phyloP scores from a whole-genome alignment of 2,113 vertebrate genomes.

The Centrocercus urophasianus region DNA sequence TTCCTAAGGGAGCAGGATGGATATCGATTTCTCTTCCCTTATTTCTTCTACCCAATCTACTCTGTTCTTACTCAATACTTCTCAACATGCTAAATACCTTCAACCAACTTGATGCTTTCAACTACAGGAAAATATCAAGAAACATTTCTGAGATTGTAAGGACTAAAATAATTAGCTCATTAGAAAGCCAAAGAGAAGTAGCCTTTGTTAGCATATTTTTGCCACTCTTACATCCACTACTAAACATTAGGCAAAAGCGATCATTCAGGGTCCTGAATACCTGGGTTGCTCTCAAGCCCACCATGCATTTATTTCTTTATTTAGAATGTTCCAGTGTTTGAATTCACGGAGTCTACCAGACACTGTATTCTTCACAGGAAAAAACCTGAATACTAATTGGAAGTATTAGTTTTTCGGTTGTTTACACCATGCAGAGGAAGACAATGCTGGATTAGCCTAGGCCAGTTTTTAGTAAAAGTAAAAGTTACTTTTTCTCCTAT shows the following conservation, averaged over 20 bases:
- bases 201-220: not conserved
- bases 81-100: not conserved
- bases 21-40: not conserved
- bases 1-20: not conserved
- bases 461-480: not conserved
- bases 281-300: not conserved
- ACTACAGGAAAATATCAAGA: not conserved
- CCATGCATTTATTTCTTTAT: not conserved
- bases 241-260: not conserved
- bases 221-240: not conserved
- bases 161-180: not conserved
- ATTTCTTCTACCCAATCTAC: fast-evolving
- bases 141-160: not conserved
- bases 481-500: not conserved
- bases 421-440: not conserved
- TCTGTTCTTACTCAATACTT: not conserved
- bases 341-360: not conserved
- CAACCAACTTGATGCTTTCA: not conserved
- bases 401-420: not conserved
- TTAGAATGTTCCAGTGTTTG: not conserved
- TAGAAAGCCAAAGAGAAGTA: not conserved
- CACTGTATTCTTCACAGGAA: not conserved
- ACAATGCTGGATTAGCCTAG: not conserved
- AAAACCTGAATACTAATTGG: not conserved
- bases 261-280: not conserved